These are phyloP conservation scores for Acanthosepion pharaonis DNA, from an alignment of 2,888 invertebrate genomes.

Conservation along the genomic window DNA sequence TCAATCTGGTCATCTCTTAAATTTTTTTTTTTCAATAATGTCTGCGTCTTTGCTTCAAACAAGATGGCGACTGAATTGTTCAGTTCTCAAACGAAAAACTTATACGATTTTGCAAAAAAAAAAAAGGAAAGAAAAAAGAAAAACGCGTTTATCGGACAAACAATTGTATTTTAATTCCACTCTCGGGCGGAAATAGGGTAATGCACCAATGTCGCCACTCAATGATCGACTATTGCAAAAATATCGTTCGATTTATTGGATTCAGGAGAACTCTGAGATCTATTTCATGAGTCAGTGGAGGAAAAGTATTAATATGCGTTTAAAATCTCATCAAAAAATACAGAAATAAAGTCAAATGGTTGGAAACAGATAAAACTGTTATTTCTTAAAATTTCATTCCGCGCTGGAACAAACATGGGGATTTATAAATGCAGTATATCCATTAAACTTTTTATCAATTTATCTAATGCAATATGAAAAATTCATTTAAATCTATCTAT, in stretches of 20 bases:
- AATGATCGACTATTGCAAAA: not conserved
- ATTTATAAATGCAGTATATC: not conserved
- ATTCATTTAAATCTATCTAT: no score
- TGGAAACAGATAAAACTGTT: not conserved
- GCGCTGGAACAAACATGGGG: not conserved
- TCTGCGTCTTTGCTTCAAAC: not conserved
- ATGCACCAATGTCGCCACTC: not conserved
- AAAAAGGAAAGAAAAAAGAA: not conserved
- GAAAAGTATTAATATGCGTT: no score
- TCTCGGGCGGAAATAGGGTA: not conserved
- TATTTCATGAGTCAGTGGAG: not conserved
- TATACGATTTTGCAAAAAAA: not conserved
- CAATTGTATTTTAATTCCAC: not conserved
- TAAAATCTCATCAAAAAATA: conserved; percentile 9
- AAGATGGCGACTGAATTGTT: not conserved
- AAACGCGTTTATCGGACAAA: not conserved
- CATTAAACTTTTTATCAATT: not conserved
- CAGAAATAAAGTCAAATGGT: no score
- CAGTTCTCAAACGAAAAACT: not conserved
- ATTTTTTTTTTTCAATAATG: not conserved
- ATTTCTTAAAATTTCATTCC: no score
- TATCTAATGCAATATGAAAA: not conserved
- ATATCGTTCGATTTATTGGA: not conserved
- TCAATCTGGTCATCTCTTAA: not conserved
- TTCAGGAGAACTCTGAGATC: no score